phyloP scores from a whole-genome alignment of 1,140 invertebrate species.

The Caenorhabditis tropicalis region DNA sequence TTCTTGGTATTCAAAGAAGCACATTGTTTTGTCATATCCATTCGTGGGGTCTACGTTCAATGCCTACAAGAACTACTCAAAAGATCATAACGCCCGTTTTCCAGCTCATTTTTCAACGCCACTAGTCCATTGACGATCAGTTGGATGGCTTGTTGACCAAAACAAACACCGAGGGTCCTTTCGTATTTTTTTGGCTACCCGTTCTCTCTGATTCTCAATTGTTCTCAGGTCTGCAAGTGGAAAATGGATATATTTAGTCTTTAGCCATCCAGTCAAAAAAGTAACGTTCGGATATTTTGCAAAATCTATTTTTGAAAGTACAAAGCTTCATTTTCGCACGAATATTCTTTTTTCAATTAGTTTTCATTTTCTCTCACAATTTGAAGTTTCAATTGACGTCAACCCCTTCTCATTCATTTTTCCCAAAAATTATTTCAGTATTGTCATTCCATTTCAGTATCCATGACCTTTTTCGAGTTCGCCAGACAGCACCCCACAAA shows the following conservation, averaged over 20 bases:
- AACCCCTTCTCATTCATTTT: too few species aligned
- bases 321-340: too few species aligned
- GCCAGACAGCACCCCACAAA: neutral
- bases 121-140: neutral
- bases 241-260: too few species aligned
- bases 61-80: neutral
- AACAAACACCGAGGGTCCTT: slow-evolving; percentile 1
- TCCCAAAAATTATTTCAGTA: neutral
- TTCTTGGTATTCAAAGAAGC: neutral
- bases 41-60: too few species aligned
- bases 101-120: neutral
- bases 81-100: slow-evolving; percentile 15
- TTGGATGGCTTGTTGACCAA: neutral
- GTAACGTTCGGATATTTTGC: too few species aligned
- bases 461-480: neutral
- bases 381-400: too few species aligned
- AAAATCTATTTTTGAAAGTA: too few species aligned
- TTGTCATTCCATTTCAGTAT: neutral
- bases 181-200: neutral
- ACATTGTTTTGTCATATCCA: slow-evolving; percentile 22
- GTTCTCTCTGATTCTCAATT: neutral
- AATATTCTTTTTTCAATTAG: too few species aligned
- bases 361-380: too few species aligned
- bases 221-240: neutral
- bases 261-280: too few species aligned